Evolutionary conservation across 1,140 invertebrate genomes (phyloP).

Genomic region (Anadara kagoshimensis): DNA sequence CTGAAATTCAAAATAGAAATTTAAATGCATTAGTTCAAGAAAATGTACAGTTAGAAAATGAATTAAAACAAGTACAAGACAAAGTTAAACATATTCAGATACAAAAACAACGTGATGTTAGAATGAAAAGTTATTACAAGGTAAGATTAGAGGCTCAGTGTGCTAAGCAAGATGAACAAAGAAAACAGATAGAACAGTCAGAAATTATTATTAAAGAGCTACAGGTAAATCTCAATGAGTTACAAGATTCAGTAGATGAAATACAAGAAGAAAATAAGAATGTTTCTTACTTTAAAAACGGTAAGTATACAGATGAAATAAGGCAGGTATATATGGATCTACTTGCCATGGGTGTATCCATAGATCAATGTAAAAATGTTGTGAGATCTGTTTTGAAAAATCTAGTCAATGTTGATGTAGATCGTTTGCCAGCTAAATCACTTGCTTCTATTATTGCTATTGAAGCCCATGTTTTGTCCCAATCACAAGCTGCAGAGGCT

Average conservation of each 20-base stretch:
- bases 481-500: not conserved
- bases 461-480: not conserved
- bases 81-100: not conserved
- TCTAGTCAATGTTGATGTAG: constrained; percentile 1
- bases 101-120: no score
- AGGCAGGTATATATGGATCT: constrained; percentile 11
- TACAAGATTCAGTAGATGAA: not conserved
- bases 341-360: not conserved
- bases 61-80: not conserved
- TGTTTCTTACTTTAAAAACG: not conserved
- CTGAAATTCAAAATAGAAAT: no score
- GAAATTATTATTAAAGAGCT: not conserved
- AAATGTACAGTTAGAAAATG: not conserved
- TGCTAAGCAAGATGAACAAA: not conserved
- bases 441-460: not conserved
- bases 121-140: constrained; percentile 8
- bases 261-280: not conserved
- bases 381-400: constrained; percentile 4
- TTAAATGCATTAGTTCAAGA: not conserved
- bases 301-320: no score
- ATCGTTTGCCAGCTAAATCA: not conserved
- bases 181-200: not conserved
- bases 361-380: not conserved
- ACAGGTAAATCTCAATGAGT: not conserved
- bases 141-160: not conserved